Percentiles rank a stretch among this genome's conserved stretches.
Conservation (phyloP, 2,888 invertebrate species). For the Scelioninae gen. 2 region DNA sequence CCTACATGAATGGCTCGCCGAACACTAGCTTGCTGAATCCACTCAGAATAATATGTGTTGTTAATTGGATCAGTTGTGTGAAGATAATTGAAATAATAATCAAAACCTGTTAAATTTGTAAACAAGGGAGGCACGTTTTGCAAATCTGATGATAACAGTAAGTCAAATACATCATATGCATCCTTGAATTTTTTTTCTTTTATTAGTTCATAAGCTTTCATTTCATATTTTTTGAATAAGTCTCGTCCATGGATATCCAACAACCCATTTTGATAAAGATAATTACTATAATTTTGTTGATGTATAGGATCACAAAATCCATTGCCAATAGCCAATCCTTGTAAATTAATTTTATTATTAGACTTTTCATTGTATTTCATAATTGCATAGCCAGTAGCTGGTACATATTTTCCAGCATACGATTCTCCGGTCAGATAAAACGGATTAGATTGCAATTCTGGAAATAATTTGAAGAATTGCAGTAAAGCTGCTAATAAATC, state of each 20-base stretch:
- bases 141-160: constrained; percentile 83
- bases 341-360: constrained; percentile 81
- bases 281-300: constrained; percentile 86
- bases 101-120: constrained; percentile 85
- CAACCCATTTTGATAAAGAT: constrained; percentile 86
- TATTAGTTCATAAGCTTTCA: constrained; percentile 79
- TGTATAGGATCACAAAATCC: constrained; percentile 87
- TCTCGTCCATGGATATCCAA: constrained; percentile 80
- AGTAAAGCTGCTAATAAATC: constrained; percentile 85
- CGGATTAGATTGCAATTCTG: constrained; percentile 83
- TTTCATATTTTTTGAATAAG: constrained; percentile 80
- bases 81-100: constrained; percentile 86
- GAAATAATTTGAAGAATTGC: constrained; percentile 91
- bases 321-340: constrained; percentile 86
- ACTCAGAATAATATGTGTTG: constrained; percentile 78
- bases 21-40: constrained; percentile 80
- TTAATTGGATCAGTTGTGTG: constrained; percentile 78
- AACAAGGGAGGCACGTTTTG: constrained; percentile 79
- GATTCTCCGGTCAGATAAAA: constrained; percentile 95
- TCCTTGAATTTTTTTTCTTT: constrained; percentile 80
- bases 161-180: constrained; percentile 85
- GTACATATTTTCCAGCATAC: constrained; percentile 89
- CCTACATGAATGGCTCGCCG: constrained; percentile 91
- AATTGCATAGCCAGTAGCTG: constrained; percentile 86
- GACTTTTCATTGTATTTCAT: constrained; percentile 80